These are phyloP conservation scores for Oncorhynchus keta DNA, from an alignment of 2,113 vertebrate species.

Conservation along the genomic window DNA sequence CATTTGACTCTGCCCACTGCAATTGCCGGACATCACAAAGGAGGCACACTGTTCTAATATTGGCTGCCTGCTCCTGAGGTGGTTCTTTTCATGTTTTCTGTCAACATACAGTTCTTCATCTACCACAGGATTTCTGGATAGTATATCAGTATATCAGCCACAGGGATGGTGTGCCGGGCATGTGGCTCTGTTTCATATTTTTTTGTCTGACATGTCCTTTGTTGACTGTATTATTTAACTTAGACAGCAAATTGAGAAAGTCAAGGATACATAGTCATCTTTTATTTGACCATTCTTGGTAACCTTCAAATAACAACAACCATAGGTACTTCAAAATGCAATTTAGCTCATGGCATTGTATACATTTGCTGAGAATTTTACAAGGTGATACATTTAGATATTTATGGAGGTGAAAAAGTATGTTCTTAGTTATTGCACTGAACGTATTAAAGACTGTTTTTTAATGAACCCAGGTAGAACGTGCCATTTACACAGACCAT, in stretches of 20 bases:
- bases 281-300: neutral
- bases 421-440: neutral
- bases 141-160: neutral
- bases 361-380: constrained; percentile 11
- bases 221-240: neutral
- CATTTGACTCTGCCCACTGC: neutral
- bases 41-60: constrained; percentile 33
- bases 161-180: neutral
- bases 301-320: neutral
- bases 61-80: constrained; percentile 16
- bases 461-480: constrained; percentile 32
- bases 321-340: neutral
- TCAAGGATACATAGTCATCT: neutral
- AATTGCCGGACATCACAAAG: constrained; percentile 2
- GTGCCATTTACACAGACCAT: constrained; percentile 25
- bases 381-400: constrained; percentile 8
- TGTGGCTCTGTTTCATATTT: neutral
- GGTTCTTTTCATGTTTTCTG: constrained; percentile 1
- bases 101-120: constrained; percentile 12
- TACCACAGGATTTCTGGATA: constrained; percentile 2
- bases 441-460: constrained; percentile 24
- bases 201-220: neutral
- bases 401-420: neutral
- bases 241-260: neutral
- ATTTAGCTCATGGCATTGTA: neutral